phyloP scores from a whole-genome alignment of 2,113 vertebrate genomes.

The Pica pica region DNA sequence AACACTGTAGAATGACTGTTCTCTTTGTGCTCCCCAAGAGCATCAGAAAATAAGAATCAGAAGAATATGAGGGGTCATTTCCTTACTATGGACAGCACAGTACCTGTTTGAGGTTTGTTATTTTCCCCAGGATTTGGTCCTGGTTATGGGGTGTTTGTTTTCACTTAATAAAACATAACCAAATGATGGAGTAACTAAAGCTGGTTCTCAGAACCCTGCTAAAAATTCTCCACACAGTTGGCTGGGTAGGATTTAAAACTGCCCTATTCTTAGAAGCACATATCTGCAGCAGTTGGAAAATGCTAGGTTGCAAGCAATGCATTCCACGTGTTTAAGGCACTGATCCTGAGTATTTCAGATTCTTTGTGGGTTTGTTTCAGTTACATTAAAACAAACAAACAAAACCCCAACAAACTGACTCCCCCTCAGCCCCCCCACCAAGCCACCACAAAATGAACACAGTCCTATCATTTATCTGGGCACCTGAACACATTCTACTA shows the following conservation, averaged over 20 bases:
- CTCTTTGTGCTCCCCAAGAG: not conserved
- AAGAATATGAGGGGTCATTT: not conserved
- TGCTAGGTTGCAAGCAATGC: not conserved
- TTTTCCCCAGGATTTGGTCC: not conserved
- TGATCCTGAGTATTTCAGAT: not conserved
- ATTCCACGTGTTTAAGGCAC: not conserved
- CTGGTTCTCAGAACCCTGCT: not conserved
- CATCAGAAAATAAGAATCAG: not conserved
- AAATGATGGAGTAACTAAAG: not conserved
- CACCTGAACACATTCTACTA: not conserved
- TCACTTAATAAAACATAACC: not conserved
- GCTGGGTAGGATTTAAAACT: slow-evolving; percentile 25
- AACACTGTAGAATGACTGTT: not conserved
- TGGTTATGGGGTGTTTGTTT: not conserved
- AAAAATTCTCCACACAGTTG: slow-evolving; percentile 65
- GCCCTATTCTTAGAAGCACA: slow-evolving; percentile 57
- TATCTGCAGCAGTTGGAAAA: slow-evolving; percentile 57
- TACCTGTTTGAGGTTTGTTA: not conserved
- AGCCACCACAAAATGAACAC: not conserved
- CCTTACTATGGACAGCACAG: not conserved
- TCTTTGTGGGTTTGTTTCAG: not conserved
- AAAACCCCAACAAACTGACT: not conserved
- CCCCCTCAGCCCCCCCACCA: not conserved
- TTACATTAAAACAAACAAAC: not conserved
- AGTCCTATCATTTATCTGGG: not conserved